Evolutionary conservation across 2,888 invertebrate genomes (phyloP).

Genomic region (Diloba caeruleocephala): DNA sequence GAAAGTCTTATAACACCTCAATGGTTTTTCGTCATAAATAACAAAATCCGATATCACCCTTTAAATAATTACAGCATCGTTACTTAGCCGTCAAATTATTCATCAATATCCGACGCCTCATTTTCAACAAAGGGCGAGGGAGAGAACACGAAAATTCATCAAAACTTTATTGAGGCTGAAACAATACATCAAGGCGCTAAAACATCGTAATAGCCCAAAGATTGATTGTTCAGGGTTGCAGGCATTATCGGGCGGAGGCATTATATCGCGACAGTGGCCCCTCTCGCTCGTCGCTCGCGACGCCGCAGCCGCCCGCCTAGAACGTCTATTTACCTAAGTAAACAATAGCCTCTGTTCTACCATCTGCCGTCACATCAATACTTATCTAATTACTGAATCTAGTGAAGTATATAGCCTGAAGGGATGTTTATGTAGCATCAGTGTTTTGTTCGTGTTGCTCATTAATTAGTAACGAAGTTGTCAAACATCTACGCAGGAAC

Average conservation of each 20-base stretch:
- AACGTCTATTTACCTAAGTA: conserved; percentile 62
- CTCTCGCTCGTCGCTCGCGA: conserved; percentile 45
- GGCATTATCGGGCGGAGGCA: conserved; percentile 76
- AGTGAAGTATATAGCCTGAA: conserved; percentile 48
- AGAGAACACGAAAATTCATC: conserved; percentile 86
- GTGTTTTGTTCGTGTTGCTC: conserved; percentile 23
- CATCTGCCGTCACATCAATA: conserved; percentile 64
- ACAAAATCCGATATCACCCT: conserved; percentile 62
- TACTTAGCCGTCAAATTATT: conserved; percentile 82
- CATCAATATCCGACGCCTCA: conserved; percentile 84
- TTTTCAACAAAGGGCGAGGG: conserved; percentile 79
- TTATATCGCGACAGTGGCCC: conserved; percentile 65
- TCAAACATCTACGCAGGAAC: conserved; percentile 2
- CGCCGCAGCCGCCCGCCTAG: conserved; percentile 25
- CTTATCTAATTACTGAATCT: conserved; percentile 68
- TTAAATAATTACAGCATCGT: conserved; percentile 76
- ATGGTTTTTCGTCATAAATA: conserved; percentile 44
- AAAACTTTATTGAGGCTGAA: conserved; percentile 88
- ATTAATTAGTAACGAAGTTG: conserved; percentile 14
- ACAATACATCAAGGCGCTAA: conserved; percentile 88
- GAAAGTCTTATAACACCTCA: conserved; percentile 34
- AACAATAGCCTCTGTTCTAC: conserved; percentile 67
- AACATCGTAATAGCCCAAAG: conserved; percentile 86
- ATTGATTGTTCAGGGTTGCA: conserved; percentile 84
- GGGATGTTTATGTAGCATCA: conserved; percentile 16